phyloP scores from a whole-genome alignment of 2,888 invertebrate species.

The Cepaea hortensis region DNA sequence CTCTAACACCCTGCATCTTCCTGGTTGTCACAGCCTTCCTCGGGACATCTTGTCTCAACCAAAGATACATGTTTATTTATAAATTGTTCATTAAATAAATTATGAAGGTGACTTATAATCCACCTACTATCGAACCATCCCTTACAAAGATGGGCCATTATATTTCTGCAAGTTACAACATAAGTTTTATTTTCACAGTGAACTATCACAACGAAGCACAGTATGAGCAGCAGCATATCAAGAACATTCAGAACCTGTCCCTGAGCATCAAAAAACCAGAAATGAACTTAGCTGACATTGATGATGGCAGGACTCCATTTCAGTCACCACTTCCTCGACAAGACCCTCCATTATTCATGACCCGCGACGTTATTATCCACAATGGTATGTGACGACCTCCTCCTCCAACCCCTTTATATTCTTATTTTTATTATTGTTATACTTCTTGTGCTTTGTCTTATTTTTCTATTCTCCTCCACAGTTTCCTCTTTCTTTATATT shows the following conservation, averaged over 20 bases:
- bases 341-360: slow-evolving; percentile 39
- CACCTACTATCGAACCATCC: too few species aligned
- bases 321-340: slow-evolving; percentile 37
- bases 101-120: too few species aligned
- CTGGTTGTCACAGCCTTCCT: too few species aligned
- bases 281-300: neutral
- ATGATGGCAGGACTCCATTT: slow-evolving; percentile 31
- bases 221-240: neutral
- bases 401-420: neutral
- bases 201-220: neutral
- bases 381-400: neutral
- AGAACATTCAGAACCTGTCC: neutral
- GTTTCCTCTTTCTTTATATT: too few species aligned
- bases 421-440: neutral
- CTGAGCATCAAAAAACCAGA: slow-evolving; percentile 10
- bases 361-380: slow-evolving; percentile 23
- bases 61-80: too few species aligned
- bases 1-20: too few species aligned
- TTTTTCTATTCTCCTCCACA: too few species aligned
- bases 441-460: too few species aligned
- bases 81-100: too few species aligned
- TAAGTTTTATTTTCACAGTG: slow-evolving; percentile 4
- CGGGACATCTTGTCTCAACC: too few species aligned
- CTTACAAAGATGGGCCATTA: too few species aligned
- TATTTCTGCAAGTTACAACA: too few species aligned